A percentile compares a stretch with the other conserved stretches of the same genome.
These are phyloP conservation scores for Xyliphius kryptos DNA, from an alignment of 2,113 vertebrate genomes.

Conservation along the genomic window DNA sequence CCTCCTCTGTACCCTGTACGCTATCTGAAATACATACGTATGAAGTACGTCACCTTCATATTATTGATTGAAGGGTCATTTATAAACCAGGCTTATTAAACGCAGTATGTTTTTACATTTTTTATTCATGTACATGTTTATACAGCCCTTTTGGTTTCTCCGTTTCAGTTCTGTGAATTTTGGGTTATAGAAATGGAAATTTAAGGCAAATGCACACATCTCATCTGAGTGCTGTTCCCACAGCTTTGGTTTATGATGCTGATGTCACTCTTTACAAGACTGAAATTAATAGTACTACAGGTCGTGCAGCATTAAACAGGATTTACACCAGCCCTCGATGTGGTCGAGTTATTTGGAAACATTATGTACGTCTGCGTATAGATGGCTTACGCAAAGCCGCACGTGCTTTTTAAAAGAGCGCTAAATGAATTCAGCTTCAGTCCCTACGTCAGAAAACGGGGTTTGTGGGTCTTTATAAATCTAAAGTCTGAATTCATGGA, in stretches of 20 bases:
- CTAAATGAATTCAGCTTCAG: constrained; percentile 28
- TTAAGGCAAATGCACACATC: constrained; percentile 22
- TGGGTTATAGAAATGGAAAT: constrained; percentile 30
- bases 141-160: too few relatives aligned
- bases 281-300: constrained; percentile 24
- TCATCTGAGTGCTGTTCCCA: constrained; percentile 28
- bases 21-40: too few relatives aligned
- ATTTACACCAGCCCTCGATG: constrained; percentile 30
- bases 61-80: too few relatives aligned
- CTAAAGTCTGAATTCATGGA: constrained; percentile 25
- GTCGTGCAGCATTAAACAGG: constrained; percentile 26
- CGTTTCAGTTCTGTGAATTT: not conserved
- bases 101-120: not conserved
- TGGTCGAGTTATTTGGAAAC: constrained; percentile 42
- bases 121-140: too few relatives aligned
- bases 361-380: constrained; percentile 23
- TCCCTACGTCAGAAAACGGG: constrained; percentile 36
- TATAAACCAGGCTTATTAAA: not conserved
- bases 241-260: constrained; percentile 42
- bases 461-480: constrained; percentile 37
- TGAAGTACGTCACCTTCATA: too few relatives aligned
- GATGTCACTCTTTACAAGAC: constrained; percentile 44
- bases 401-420: constrained; percentile 31
- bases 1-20: too few relatives aligned
- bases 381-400: constrained; percentile 14